Base-by-base conservation (phyloP, 2,113 vertebrate species). In the Circaetus gallicus region DNA sequence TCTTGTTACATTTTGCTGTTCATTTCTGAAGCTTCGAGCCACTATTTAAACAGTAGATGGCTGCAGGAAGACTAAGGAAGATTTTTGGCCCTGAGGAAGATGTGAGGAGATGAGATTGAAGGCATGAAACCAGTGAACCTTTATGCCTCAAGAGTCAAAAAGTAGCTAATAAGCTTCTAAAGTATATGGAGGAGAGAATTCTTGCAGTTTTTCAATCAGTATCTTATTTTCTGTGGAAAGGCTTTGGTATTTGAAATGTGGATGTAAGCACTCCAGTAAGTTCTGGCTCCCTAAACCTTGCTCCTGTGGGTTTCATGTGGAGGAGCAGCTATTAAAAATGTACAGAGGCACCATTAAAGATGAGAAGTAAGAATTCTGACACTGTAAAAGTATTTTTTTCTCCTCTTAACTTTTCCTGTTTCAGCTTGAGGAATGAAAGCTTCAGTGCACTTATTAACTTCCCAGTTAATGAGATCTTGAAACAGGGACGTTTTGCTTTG, bases 391-490 rank as follows among this genome's bases (percentile, higher is more conserved):
- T 49, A 3, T 59, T 86, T 82, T 59, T 78, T 49, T 11, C 36
- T 62, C 36, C 69, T 90, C 89, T 85, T 79, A 82, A 79, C 49
- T 95, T 95, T 65, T 79, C 62, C 42, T 66, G 36, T 88, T 97
- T 95, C 81, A 66, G 84, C 89, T 96, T 29, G 42, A 95, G 93
- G 81, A 97, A 62, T 85, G 78, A 93, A 95, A 96, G 94, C 94
- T 87, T 85, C 94, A 88, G 86, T 89, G 95, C 83, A 82, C 96
- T 97, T 97, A 95, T 95, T 96, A 91, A 90, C 89, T 94, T 94
- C 74, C 62, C 81, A 95, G 84, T 92, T 96, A 97, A 97, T 97
- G 95, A 95, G 93, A 95, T 95, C 96, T 91, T 77, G 91, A 97
- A 95, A 58, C 14, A 31, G 73, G 78, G 55, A 77, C 6, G 45